These are phyloP conservation scores for Chalcis sispes DNA, from an alignment of 2,888 invertebrate genomes.

Conservation along the genomic window DNA sequence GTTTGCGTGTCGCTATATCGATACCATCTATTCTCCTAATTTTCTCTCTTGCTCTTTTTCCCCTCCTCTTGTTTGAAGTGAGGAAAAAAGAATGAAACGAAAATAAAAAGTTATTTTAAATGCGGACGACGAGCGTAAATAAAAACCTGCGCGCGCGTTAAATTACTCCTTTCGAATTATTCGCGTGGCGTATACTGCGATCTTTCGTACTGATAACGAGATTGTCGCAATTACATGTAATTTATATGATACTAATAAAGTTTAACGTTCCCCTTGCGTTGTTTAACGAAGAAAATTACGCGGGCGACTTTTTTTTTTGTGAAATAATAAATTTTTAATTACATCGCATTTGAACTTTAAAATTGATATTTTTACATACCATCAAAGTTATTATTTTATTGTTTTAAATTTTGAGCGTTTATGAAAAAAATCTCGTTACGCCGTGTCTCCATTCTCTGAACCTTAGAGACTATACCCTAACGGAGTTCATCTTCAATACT, in stretches of 20 bases:
- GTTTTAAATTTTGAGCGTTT: no score
- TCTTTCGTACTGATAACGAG: slow-evolving; percentile 37
- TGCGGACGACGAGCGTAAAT: slow-evolving; percentile 5
- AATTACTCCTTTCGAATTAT: slow-evolving; percentile 9
- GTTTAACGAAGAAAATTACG: no score
- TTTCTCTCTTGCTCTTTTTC: slow-evolving; percentile 24
- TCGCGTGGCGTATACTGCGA: neutral
- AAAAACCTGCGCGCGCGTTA: slow-evolving; percentile 20
- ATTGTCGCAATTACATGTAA: slow-evolving; percentile 31
- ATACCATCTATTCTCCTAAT: slow-evolving; percentile 39
- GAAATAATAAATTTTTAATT: no score
- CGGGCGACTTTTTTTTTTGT: no score
- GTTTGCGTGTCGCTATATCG: slow-evolving; percentile 36
- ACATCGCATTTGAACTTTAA: no score
- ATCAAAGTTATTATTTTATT: no score
- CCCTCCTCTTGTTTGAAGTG: neutral
- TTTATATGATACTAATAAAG: slow-evolving; percentile 24
- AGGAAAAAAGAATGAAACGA: neutral
- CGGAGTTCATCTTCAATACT: no score
- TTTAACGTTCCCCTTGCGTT: no score
- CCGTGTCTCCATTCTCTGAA: no score
- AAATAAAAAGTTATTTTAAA: slow-evolving; percentile 2
- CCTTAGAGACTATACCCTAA: no score
- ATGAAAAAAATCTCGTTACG: no score
- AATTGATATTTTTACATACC: no score